These are phyloP conservation scores for Nysson spinosus DNA, from an alignment of 2,888 invertebrate species.

Conservation along the genomic window DNA sequence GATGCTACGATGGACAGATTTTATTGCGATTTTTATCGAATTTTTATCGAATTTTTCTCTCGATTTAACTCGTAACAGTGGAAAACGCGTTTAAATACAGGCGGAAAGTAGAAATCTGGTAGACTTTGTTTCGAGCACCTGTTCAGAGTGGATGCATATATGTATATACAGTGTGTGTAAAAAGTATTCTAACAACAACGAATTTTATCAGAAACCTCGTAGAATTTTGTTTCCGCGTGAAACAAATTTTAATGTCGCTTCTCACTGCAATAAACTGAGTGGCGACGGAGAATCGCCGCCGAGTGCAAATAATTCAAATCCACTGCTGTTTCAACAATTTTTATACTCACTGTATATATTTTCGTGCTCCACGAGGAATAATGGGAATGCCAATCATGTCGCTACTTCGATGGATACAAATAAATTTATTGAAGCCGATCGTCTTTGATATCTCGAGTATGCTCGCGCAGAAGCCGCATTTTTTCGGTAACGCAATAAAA, in stretches of 20 bases:
- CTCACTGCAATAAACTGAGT: no score
- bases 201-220: no score
- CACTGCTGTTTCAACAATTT: no score
- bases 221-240: no score
- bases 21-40: conserved; percentile 27
- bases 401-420: not conserved
- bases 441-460: not conserved
- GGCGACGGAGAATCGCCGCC: no score
- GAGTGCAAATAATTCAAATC: no score
- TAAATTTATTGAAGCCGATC: not conserved
- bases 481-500: not conserved
- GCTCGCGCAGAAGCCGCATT: not conserved
- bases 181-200: no score
- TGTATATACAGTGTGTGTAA: no score
- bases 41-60: conserved; percentile 30
- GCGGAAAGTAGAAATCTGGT: conserved; percentile 4
- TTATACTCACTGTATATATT: not conserved
- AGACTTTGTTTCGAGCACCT: conserved; percentile 9
- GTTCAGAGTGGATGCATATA: no score
- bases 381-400: conserved; percentile 1
- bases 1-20: conserved; percentile 29
- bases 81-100: not conserved
- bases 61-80: conserved; percentile 18
- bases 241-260: no score
- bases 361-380: not conserved